A percentile compares a stretch with the other conserved stretches of the same genome.
Conservation (phyloP, 2,113 vertebrate genomes). For the Gyps fulvus region DNA sequence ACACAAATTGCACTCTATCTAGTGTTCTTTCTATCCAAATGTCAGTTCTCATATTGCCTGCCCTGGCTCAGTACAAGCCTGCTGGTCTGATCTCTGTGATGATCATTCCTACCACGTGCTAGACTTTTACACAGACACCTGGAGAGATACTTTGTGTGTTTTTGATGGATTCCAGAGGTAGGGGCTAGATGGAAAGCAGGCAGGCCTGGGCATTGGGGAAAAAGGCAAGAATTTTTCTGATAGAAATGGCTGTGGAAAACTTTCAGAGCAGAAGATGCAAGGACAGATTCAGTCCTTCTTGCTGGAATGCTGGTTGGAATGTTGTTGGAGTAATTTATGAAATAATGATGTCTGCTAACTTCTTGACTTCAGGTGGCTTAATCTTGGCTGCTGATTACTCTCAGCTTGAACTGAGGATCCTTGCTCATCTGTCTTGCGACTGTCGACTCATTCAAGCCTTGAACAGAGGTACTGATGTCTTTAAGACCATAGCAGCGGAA, state of each 20-base stretch:
- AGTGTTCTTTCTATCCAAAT: neutral
- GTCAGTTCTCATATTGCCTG: neutral
- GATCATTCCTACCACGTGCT: neutral
- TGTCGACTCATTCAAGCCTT: slow-evolving; percentile 84
- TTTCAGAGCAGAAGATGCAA: neutral
- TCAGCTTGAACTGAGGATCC: slow-evolving; percentile 91
- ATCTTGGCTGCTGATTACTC: slow-evolving; percentile 96
- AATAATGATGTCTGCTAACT: neutral
- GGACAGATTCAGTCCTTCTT: neutral
- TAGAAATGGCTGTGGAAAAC: neutral
- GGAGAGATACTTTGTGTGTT: neutral
- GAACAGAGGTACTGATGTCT: slow-evolving; percentile 87
- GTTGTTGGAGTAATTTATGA: neutral
- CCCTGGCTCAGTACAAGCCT: neutral
- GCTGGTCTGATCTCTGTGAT: neutral
- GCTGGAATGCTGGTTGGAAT: neutral
- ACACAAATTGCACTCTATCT: neutral
- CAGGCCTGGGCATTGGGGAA: neutral
- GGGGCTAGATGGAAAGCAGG: neutral
- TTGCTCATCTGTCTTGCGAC: slow-evolving; percentile 91
- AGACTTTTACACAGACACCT: neutral
- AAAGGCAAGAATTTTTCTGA: neutral
- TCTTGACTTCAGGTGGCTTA: slow-evolving; percentile 80
- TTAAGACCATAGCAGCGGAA: slow-evolving; percentile 91
- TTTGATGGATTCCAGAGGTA: neutral